Percentiles rank a stretch among this genome's conserved stretches.
Conservation (phyloP, 2,888 invertebrate genomes). For the Furcula furcula region DNA sequence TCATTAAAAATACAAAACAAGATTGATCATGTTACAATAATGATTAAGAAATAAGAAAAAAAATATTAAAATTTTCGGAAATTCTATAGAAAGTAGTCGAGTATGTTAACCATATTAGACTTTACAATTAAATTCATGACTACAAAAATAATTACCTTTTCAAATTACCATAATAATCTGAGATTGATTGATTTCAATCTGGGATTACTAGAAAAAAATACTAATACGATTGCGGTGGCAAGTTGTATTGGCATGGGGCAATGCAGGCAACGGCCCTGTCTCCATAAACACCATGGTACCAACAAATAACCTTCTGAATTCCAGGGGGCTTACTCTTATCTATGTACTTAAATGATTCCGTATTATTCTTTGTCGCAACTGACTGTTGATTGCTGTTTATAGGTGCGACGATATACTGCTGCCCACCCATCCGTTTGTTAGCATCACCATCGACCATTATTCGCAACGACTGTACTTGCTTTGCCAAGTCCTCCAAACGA, state of each 20-base stretch:
- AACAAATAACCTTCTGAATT: constrained; percentile 5
- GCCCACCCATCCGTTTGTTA: background rate
- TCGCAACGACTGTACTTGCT: constrained; percentile 5
- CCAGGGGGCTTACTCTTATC: background rate
- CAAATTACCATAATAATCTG: too few relatives aligned
- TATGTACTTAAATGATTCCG: background rate
- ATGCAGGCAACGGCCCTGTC: constrained; percentile 4
- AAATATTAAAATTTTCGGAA: too few relatives aligned
- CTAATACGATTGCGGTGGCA: too few relatives aligned
- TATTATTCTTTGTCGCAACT: background rate
- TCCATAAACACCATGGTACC: constrained; percentile 8
- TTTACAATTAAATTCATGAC: too few relatives aligned
- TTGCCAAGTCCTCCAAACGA: constrained; percentile 8
- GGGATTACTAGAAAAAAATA: too few relatives aligned
- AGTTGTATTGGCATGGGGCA: constrained; percentile 3
- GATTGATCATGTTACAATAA: too few relatives aligned
- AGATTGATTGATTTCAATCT: too few relatives aligned
- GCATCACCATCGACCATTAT: constrained; percentile 1
- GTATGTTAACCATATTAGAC: too few relatives aligned
- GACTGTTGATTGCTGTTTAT: background rate
- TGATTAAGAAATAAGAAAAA: too few relatives aligned
- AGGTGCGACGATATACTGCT: background rate
- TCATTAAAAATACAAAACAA: too few relatives aligned
- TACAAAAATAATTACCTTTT: too few relatives aligned
- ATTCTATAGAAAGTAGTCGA: too few relatives aligned